Base-by-base conservation (phyloP, 2,113 vertebrate genomes). In the Trichomycterus rosablanca region DNA sequence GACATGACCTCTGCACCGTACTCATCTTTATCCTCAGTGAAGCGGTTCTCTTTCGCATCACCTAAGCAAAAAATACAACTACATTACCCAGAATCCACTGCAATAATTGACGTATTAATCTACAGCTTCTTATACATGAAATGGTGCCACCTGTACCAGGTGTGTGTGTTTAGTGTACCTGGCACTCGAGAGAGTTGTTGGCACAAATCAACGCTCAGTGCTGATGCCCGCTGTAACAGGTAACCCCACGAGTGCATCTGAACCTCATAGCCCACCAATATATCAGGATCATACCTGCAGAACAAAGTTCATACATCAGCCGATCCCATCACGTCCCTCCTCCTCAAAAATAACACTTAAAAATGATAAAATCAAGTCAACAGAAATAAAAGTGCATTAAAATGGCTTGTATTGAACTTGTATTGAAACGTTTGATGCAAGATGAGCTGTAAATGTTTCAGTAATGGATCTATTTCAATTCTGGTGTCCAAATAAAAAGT, bases 161-260 rank as follows among this genome's bases (percentile, higher is more conserved):
- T 52, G 54, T 18, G 10, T 20, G 16, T 49, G 30, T 5, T 28
- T 16, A 19, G 10, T 78, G 40, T 82, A 99, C 96, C 95, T 86
- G 95, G 94, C 32, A 99, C 86, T 60, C 96, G 87, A 53, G 95
- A 99, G 63, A 98, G 87, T 88, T 93, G 89, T 71, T 93, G 93
- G 77, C 93, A 96, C 63, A 99, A 84, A 73, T 93, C 81, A 65
- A 92, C 82, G 51, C 86, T 82, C 7, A 97, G 75, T 0, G 86
- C 88, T 0, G 89, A 85, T 7, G 95, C 93, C 26, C 96, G 89
- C 79, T 99, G 93, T 40, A 99, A 87, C 54, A 99, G 90, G 85
- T 95, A 99, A 48, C 95, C 94, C 96, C 96, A 99, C 42, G 96
- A 99, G 63, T 75, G 90, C 93, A 96, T 95, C 87, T 98, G 96